A percentile compares a stretch with the other conserved stretches of the same genome.
Conservation (phyloP, 2,888 invertebrate genomes). For the Melanostoma scalare region DNA sequence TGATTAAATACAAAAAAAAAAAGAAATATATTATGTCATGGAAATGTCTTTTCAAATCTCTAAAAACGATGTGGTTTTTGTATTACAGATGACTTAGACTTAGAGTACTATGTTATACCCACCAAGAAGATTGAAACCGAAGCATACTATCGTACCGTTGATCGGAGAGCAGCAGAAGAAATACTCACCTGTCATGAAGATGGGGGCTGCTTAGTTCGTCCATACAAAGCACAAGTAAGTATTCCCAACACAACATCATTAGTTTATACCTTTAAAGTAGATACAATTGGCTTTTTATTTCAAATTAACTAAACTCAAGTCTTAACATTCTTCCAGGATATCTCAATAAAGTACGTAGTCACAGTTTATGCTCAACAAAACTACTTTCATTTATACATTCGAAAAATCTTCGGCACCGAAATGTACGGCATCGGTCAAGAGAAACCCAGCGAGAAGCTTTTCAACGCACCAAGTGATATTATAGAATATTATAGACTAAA, state of each 20-base stretch:
- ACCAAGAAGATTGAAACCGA: slow-evolving; percentile 79
- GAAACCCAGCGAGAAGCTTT: slow-evolving; percentile 79
- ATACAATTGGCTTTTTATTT: neutral
- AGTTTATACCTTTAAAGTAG: too few species aligned
- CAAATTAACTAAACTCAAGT: slow-evolving; percentile 21
- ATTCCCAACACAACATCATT: too few species aligned
- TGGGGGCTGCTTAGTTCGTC: slow-evolving; percentile 80
- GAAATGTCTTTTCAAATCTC: too few species aligned
- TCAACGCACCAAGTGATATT: slow-evolving; percentile 79
- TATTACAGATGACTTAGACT: slow-evolving; percentile 77
- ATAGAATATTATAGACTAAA: slow-evolving; percentile 80
- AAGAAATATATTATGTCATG: neutral
- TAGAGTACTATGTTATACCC: slow-evolving; percentile 78
- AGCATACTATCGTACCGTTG: slow-evolving; percentile 79
- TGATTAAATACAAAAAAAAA: neutral
- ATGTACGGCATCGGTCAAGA: slow-evolving; percentile 79
- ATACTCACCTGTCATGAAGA: slow-evolving; percentile 78
- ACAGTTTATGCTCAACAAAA: slow-evolving; percentile 79
- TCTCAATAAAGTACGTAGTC: slow-evolving; percentile 80
- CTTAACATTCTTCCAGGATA: slow-evolving; percentile 74
- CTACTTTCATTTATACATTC: slow-evolving; percentile 80
- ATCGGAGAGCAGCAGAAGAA: slow-evolving; percentile 79
- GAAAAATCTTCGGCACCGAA: slow-evolving; percentile 77
- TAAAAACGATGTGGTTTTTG: too few species aligned
- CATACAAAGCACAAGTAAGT: slow-evolving; percentile 79